Evolutionary conservation across 2,888 invertebrate genomes (phyloP).

Genomic region (Macropis europaea): DNA sequence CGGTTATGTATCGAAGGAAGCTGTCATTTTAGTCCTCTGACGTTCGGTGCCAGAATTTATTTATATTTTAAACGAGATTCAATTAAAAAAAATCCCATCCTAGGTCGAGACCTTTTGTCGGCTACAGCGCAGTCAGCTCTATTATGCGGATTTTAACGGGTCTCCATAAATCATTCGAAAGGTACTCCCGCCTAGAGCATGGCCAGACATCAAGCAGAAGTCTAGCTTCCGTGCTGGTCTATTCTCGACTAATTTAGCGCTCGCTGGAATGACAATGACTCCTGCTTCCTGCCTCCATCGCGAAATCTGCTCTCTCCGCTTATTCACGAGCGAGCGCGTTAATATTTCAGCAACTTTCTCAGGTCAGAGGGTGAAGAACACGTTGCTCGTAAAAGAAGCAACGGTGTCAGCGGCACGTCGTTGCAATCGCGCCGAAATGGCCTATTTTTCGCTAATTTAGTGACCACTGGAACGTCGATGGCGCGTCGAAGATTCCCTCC

Average conservation of each 20-base stretch:
- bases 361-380: neutral
- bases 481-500: slow-evolving; percentile 30
- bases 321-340: neutral
- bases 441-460: slow-evolving; percentile 66
- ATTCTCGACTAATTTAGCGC: slow-evolving; percentile 61
- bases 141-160: slow-evolving; percentile 9
- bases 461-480: slow-evolving; percentile 49
- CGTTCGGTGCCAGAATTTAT: no score
- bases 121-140: no score
- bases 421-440: slow-evolving; percentile 7
- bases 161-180: slow-evolving; percentile 13
- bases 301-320: neutral
- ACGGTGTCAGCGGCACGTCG: slow-evolving; percentile 30
- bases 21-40: no score
- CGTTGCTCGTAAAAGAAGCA: slow-evolving; percentile 5
- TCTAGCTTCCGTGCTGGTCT: slow-evolving; percentile 33
- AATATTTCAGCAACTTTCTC: neutral
- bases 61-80: no score
- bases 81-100: no score
- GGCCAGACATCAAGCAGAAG: slow-evolving; percentile 12
- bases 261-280: slow-evolving; percentile 43
- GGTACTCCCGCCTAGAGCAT: neutral
- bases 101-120: no score
- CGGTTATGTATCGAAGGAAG: no score
- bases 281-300: slow-evolving; percentile 6